These are phyloP conservation scores for Notodromas monacha DNA, from an alignment of 2,888 invertebrate species.

Conservation along the genomic window DNA sequence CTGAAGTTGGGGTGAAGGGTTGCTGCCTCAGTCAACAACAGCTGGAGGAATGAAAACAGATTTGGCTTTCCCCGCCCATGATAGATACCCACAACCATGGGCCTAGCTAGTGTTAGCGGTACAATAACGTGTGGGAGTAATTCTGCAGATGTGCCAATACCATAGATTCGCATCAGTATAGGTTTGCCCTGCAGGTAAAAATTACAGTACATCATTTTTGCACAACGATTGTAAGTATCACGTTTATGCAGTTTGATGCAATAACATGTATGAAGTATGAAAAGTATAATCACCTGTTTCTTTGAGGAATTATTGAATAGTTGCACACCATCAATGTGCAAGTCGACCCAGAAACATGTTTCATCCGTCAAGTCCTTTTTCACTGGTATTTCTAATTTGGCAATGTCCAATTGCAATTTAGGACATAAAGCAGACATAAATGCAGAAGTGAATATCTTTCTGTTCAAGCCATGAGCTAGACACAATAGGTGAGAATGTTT, in stretches of 20 bases:
- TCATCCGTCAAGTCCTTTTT: not conserved
- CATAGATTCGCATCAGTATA: not conserved
- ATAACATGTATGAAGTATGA: not conserved
- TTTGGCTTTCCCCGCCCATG: constrained; percentile 4
- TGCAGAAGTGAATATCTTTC: not conserved
- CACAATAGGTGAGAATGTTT: not conserved
- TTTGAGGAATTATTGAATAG: not conserved
- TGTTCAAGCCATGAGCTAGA: not conserved
- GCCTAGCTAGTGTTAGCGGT: not conserved
- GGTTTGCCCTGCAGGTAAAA: not conserved
- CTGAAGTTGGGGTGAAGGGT: not conserved
- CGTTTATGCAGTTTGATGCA: too few species aligned
- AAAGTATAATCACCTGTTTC: not conserved
- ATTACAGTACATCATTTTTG: too few species aligned
- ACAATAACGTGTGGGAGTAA: not conserved
- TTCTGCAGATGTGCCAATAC: not conserved
- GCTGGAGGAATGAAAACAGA: not conserved
- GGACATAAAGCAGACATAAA: not conserved
- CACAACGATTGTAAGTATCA: too few species aligned
- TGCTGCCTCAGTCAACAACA: not conserved
- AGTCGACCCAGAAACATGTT: constrained; percentile 1
- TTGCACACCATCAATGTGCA: constrained; percentile 2
- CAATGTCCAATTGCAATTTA: not conserved
- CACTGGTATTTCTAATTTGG: not conserved
- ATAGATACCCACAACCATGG: not conserved